These are phyloP conservation scores for Lithobates sylvaticus DNA, from an alignment of 2,797 vertebrate species.

Conservation along the genomic window DNA sequence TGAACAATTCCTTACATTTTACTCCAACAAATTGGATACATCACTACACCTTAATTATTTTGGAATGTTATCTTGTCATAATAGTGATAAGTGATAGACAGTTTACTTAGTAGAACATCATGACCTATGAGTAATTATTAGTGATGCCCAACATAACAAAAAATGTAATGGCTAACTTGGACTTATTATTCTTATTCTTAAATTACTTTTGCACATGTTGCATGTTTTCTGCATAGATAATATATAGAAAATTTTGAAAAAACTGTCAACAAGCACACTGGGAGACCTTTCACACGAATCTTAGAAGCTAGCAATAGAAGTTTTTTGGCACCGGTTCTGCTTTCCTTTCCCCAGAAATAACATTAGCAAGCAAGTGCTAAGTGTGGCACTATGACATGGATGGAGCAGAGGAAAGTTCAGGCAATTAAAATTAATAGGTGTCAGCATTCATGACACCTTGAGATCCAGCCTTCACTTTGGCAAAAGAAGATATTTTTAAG, in stretches of 20 bases:
- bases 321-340: slow-evolving; percentile 53
- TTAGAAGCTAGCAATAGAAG: slow-evolving; percentile 6
- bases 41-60: too few species aligned
- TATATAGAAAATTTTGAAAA: slow-evolving; percentile 5
- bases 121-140: too few species aligned
- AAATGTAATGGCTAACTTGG: too few species aligned
- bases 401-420: slow-evolving; percentile 57
- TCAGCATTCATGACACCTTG: slow-evolving; percentile 55
- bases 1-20: too few species aligned
- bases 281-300: slow-evolving; percentile 15
- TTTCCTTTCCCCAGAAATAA: slow-evolving; percentile 54
- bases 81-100: too few species aligned
- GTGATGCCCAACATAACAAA: too few species aligned
- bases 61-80: too few species aligned
- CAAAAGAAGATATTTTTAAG: slow-evolving; percentile 59
- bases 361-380: slow-evolving; percentile 53
- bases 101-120: too few species aligned
- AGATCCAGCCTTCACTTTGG: slow-evolving; percentile 40
- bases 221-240: not conserved
- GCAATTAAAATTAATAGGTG: slow-evolving; percentile 63
- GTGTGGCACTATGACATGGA: slow-evolving; percentile 59
- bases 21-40: too few species aligned
- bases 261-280: slow-evolving; percentile 24
- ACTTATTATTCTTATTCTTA: too few species aligned
- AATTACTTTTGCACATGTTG: not conserved